Conservation (phyloP, 1,140 invertebrate species). For the Psix sp. region DNA sequence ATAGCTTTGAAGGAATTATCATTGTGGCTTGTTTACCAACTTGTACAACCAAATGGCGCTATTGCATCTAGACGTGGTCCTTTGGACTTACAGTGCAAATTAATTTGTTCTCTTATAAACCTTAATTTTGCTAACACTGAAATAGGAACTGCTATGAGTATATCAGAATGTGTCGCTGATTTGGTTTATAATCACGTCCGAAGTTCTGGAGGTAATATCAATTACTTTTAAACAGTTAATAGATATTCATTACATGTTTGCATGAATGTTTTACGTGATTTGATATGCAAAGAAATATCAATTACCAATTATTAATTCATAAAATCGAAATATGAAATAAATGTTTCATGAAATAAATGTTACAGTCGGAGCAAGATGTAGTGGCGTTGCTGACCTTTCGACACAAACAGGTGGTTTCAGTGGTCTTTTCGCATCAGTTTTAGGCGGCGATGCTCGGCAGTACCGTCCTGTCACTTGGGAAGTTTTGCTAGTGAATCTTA, state of each 20-base stretch:
- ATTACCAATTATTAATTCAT: too few relatives aligned
- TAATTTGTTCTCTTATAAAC: slow-evolving; percentile 82
- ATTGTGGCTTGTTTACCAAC: slow-evolving; percentile 83
- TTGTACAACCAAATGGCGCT: slow-evolving; percentile 84
- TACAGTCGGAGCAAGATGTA: slow-evolving; percentile 70
- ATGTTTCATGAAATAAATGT: slow-evolving; percentile 1
- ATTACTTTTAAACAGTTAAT: too few relatives aligned
- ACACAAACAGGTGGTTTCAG: slow-evolving; percentile 77
- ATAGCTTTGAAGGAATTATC: slow-evolving; percentile 83
- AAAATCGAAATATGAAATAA: slow-evolving; percentile 1
- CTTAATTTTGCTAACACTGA: slow-evolving; percentile 83
- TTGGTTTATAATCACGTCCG: slow-evolving; percentile 72
- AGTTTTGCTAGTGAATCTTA: slow-evolving; percentile 82
- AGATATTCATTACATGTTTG: not conserved
- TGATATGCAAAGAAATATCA: too few relatives aligned
- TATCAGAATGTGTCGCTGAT: slow-evolving; percentile 84
- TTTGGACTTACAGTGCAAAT: slow-evolving; percentile 87
- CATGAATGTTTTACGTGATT: too few relatives aligned
- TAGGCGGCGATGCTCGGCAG: slow-evolving; percentile 80
- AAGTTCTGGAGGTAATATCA: slow-evolving; percentile 62
- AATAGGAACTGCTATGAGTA: slow-evolving; percentile 84
- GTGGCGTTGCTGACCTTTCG: slow-evolving; percentile 66
- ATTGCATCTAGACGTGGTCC: slow-evolving; percentile 85
- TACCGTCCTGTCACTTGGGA: slow-evolving; percentile 81
- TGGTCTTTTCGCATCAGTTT: slow-evolving; percentile 82